Percentiles rank a stretch among this genome's conserved stretches.
Evolutionary conservation across 2,113 vertebrate genomes (phyloP).

Genomic region (Tricholaema leucomelas): DNA sequence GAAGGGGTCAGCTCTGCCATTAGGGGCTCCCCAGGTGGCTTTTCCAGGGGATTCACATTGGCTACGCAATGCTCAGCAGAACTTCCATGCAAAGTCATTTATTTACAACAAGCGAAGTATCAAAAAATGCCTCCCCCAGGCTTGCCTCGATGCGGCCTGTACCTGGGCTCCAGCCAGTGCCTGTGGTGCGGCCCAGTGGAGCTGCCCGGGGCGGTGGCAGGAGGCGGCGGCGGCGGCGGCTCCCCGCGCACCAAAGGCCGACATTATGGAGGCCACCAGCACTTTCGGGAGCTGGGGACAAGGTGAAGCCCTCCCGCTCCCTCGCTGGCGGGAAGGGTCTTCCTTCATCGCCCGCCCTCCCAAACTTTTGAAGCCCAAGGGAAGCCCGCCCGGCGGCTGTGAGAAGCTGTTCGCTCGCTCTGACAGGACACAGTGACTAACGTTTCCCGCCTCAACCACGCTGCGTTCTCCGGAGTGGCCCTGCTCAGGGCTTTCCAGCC

Average conservation of each 20-base stretch:
- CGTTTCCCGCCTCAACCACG: fast-evolving
- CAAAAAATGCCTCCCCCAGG: no score
- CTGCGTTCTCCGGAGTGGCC: background rate
- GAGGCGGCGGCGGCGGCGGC: no score
- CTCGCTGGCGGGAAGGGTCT: background rate
- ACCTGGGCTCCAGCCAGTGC: no score
- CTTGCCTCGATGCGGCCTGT: fast-evolving
- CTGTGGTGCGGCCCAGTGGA: background rate
- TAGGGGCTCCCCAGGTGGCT: background rate
- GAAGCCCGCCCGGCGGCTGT: background rate
- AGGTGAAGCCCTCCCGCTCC: background rate
- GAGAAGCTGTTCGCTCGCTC: background rate
- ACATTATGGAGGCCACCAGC: fast-evolving
- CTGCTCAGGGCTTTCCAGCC: background rate
- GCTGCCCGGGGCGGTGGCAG: no score
- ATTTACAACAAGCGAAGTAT: background rate
- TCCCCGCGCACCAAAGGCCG: background rate
- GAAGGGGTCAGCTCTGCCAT: background rate
- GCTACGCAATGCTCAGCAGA: fast-evolving
- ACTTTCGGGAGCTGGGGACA: no score
- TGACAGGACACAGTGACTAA: no score
- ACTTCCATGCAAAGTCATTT: background rate
- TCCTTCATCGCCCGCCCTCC: no score
- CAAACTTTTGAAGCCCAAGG: background rate
- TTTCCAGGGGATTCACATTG: background rate